Base-by-base conservation (phyloP, 1,140 invertebrate species). In the Diprion similis region DNA sequence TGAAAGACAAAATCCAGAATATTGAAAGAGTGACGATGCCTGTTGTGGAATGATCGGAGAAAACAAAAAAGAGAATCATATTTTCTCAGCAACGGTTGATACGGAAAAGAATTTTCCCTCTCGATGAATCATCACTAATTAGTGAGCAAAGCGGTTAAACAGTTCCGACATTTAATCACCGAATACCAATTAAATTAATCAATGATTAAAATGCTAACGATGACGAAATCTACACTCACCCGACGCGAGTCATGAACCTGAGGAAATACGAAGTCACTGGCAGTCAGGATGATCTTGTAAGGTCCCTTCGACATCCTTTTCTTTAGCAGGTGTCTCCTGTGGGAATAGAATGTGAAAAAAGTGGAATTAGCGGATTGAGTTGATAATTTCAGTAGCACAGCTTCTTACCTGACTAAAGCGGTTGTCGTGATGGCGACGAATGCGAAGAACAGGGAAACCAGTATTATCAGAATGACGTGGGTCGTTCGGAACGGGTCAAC, bases 231-330 rank as follows among this genome's bases (percentile, higher is more conserved):
- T 47, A 65, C 59, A 79, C 88, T 90, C 85, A 93, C 92, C 88
- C 92, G 89, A 79, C 91, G 87, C 10, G 89, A 89, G 77, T 93
- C 92, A 19, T 91, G 87, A 48, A 91, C 87, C 81, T 92, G 90
- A 8, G 93, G 92, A 82, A 94, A 94, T 3, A 94, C 92, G 78
- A 95, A 93, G 82, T 95, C 94, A 64, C 91, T 90, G 8, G 92
- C 90, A 13, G 93, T 93, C 64, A 95, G 85, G 4, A 94, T 89
- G 72, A 95, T 93, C 86, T 94, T 95, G 84, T 94, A 93, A 3
- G 93, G 93, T 71, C 93, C 93, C 82, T 93, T 94, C 0, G 92
- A 91, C 79, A 93, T 89, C 74, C 91, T 88, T 76, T 92, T 91
- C 78, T 92, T 92, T 51, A 93, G 79, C 71, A 93, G 86, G 77